These are phyloP conservation scores for Bombus affinis DNA, from an alignment of 1,140 invertebrate genomes.

Conservation along the genomic window DNA sequence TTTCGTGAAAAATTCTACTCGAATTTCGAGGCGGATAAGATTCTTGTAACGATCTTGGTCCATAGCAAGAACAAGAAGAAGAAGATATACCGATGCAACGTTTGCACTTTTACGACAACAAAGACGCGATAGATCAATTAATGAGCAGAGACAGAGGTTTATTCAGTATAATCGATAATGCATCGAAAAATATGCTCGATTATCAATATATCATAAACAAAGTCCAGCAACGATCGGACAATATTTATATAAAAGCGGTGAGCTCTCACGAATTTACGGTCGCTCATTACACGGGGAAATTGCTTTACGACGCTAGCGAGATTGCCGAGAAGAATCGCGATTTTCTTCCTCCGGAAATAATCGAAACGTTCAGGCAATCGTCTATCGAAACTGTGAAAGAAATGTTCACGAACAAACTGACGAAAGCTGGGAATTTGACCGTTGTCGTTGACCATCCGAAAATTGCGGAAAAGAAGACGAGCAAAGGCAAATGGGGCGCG, in stretches of 20 bases:
- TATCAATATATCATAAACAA: slow-evolving; percentile 85
- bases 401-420: slow-evolving; percentile 92
- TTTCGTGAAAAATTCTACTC: neutral
- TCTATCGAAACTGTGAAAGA: slow-evolving; percentile 87
- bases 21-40: neutral
- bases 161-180: slow-evolving; percentile 94
- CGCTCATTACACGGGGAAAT: slow-evolving; percentile 92
- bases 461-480: slow-evolving; percentile 74
- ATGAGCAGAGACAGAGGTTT: slow-evolving; percentile 92
- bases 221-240: slow-evolving; percentile 63
- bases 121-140: slow-evolving; percentile 92
- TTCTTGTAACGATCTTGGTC: neutral
- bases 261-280: slow-evolving; percentile 89
- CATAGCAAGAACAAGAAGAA: slow-evolving; percentile 88
- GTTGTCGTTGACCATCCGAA: slow-evolving; percentile 70
- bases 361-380: slow-evolving; percentile 91
- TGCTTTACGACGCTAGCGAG: slow-evolving; percentile 90
- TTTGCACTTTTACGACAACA: slow-evolving; percentile 93
- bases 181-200: slow-evolving; percentile 87
- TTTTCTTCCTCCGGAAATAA: slow-evolving; percentile 93
- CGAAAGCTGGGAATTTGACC: slow-evolving; percentile 91
- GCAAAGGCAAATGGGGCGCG: slow-evolving; percentile 80
- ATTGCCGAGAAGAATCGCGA: slow-evolving; percentile 95
- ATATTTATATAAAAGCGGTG: slow-evolving; percentile 84
- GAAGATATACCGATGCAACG: slow-evolving; percentile 90